Base-by-base conservation (phyloP, 2,113 vertebrate genomes). In the Ceyx margarethae region DNA sequence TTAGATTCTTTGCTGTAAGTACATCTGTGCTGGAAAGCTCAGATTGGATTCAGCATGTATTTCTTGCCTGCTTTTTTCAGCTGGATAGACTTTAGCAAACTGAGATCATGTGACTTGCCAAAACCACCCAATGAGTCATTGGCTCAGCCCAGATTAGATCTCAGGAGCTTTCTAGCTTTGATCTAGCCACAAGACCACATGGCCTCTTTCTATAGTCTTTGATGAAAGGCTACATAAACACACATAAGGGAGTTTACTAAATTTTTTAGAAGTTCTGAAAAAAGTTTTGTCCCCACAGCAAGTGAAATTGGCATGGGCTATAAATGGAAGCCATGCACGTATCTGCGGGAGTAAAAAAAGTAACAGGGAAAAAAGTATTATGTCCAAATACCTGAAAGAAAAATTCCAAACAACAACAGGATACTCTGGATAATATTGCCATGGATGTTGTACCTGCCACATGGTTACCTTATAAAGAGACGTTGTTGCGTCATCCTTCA, bases 201-300 rank as follows among this genome's bases (percentile, higher is more conserved):
- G 90, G 89, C 46, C 76, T 91, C n/a, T 88, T 95, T 95, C 90
- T 95, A 93, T 92, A 94, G 84, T 54, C 94, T 95, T 95, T 97
- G 96, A 97, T 94, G 95, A 95, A 89, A 92, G 92, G 82, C 89
- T 95, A 81, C 92, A 96, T 92, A 95, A 94, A 96, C 84, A 97
- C 57, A 85, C 66, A 78, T 80, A 82, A 85, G 90, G 85, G 88
- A 93, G 77, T 87, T 92, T 66, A 94, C 75, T 58, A 66, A n/a
- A 56, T 53, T 89, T 95, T 92, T 90, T 77, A 23, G 46, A 76
- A 57, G 79, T 89, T 95, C 89, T 94, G 81, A 91, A 95, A 95
- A 90, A 88, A 66, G 61, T 68, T 94, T 80, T 92, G 68, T 10
- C 80, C 91, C 91, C 29, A 61, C 3, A 5, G 94, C 93, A 80